A percentile compares a stretch with the other conserved stretches of the same genome.
phyloP scores from a whole-genome alignment of 2,113 vertebrate species.

The Ochotona princeps region DNA sequence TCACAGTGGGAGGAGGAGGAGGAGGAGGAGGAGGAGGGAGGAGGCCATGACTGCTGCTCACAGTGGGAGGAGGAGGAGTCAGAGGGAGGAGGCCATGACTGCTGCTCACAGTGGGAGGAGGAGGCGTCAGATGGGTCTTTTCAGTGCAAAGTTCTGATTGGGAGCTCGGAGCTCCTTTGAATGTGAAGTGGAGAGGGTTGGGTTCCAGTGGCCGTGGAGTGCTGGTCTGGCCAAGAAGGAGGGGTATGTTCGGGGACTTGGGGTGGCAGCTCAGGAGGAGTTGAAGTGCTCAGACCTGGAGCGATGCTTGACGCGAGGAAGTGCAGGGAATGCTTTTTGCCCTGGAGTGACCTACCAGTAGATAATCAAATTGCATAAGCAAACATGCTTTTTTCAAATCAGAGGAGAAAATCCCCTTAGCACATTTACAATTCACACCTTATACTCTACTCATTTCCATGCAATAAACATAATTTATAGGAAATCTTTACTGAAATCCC shows the following conservation, averaged over 20 bases:
- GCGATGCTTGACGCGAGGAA: too few relatives aligned
- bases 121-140: neutral
- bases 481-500: slow-evolving; percentile 49
- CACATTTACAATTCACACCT: neutral
- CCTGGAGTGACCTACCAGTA: slow-evolving; percentile 49
- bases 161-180: too few relatives aligned
- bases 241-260: neutral
- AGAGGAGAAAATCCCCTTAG: neutral
- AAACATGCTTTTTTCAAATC: slow-evolving; percentile 43
- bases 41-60: too few relatives aligned
- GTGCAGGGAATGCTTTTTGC: neutral
- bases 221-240: too few relatives aligned
- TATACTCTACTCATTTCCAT: neutral
- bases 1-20: neutral
- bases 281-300: neutral
- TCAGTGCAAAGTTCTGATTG: too few relatives aligned
- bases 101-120: too few relatives aligned
- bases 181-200: too few relatives aligned
- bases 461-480: slow-evolving; percentile 61
- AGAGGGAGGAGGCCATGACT: neutral
- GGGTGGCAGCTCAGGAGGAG: neutral
- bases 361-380: slow-evolving; percentile 56
- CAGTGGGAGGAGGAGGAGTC: neutral
- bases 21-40: neutral
- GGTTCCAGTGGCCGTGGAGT: neutral